Evolutionary conservation across 2,888 invertebrate genomes (phyloP).

Genomic region (Drosophila maculinotata): DNA sequence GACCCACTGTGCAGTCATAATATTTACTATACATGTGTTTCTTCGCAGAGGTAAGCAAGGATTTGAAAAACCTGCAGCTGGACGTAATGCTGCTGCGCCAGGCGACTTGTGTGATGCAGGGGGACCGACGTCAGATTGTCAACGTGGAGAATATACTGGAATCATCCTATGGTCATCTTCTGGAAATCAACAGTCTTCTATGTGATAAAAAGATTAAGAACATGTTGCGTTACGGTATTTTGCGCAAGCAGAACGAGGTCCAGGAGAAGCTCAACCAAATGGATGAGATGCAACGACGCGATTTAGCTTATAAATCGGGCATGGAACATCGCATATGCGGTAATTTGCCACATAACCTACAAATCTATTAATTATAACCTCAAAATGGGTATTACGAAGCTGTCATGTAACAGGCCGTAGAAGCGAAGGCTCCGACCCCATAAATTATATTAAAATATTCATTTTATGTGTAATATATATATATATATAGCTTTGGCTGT

Average conservation of each 20-base stretch:
- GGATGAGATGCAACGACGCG: neutral
- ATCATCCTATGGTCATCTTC: neutral
- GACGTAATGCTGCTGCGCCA: constrained; percentile 24
- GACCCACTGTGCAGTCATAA: too few species aligned
- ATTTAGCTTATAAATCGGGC: neutral
- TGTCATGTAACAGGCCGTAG: too few species aligned
- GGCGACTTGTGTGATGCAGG: neutral
- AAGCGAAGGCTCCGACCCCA: too few species aligned
- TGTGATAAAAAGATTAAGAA: constrained; percentile 12
- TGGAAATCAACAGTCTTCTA: neutral
- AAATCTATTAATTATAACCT: too few species aligned
- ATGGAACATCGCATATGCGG: constrained; percentile 37
- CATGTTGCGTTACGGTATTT: constrained; percentile 3
- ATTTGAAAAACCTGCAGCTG: neutral
- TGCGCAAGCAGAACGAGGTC: constrained; percentile 32
- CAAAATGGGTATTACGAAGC: too few species aligned
- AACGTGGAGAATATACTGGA: neutral
- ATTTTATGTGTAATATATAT: too few species aligned
- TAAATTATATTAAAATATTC: too few species aligned
- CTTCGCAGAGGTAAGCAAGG: constrained; percentile 15
- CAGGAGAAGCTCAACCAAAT: constrained; percentile 21
- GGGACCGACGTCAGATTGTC: neutral
- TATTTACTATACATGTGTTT: neutral
- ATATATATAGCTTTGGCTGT: too few species aligned
- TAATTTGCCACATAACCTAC: too few species aligned